A percentile compares a stretch with the other conserved stretches of the same genome.
Conservation (phyloP, 2,113 vertebrate genomes). For the Lagopus muta region DNA sequence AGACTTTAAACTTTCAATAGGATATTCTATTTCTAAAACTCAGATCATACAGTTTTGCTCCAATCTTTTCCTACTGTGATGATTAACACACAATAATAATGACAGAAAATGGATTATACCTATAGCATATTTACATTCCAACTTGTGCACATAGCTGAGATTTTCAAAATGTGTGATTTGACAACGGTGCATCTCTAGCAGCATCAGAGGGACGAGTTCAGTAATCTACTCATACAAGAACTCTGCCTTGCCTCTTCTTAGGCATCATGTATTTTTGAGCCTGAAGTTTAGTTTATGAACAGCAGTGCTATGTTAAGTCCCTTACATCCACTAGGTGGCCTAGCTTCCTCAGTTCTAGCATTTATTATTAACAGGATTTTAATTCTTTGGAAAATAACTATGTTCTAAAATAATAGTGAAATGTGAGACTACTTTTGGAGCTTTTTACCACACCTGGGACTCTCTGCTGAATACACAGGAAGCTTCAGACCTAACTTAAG, state of each 20-base stretch:
- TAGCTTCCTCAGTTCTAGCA: background rate
- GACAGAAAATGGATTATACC: background rate
- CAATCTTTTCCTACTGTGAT: background rate
- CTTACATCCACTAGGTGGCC: conserved; percentile 50
- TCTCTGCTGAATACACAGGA: background rate
- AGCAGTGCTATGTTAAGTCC: background rate
- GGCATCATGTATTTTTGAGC: background rate
- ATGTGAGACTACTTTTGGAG: background rate
- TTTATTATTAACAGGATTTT: background rate
- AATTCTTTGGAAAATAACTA: background rate
- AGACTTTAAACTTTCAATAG: background rate
- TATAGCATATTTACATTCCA: background rate
- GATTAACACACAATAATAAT: background rate
- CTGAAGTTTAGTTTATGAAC: background rate
- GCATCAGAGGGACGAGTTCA: background rate
- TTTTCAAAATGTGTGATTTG: background rate
- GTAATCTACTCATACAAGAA: background rate
- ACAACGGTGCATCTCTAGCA: background rate
- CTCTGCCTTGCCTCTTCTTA: background rate
- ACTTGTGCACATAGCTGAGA: background rate
- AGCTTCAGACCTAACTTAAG: background rate
- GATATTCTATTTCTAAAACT: background rate
- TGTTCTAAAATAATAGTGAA: background rate
- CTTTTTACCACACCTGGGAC: background rate
- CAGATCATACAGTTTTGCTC: background rate